Conservation (phyloP, 2,888 invertebrate species). For the Acrocyrtus sp. region DNA sequence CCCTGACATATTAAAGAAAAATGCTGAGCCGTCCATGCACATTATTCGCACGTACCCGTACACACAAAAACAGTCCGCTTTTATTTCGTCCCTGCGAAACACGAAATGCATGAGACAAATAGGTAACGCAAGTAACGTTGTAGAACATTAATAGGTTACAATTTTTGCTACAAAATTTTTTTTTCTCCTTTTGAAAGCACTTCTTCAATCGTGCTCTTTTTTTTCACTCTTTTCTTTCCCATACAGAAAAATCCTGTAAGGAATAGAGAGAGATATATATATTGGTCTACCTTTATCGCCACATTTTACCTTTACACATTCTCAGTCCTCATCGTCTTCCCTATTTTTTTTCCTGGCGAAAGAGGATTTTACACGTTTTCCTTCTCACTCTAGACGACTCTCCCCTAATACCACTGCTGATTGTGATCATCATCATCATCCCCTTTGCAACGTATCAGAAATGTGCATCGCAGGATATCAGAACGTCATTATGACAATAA, state of each 20-base stretch:
- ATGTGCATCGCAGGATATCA: too few relatives aligned
- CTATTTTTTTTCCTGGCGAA: too few relatives aligned
- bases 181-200: neutral
- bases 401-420: too few relatives aligned
- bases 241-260: neutral
- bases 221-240: too few relatives aligned
- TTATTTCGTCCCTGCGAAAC: neutral
- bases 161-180: neutral
- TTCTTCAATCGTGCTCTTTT: neutral
- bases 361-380: too few relatives aligned
- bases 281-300: neutral
- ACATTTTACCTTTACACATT: too few relatives aligned
- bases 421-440: neutral
- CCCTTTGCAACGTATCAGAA: neutral
- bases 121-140: neutral
- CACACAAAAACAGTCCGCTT: neutral
- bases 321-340: neutral
- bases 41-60: neutral
- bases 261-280: neutral
- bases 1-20: neutral
- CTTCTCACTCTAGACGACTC: too few relatives aligned
- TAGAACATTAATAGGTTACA: neutral
- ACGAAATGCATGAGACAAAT: neutral
- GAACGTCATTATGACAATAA: slow-evolving; percentile 11
- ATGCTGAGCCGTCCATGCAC: neutral